Percentiles rank a stretch among this genome's conserved stretches.
phyloP scores from a whole-genome alignment of 2,113 vertebrate species.

The Zapornia atra region DNA sequence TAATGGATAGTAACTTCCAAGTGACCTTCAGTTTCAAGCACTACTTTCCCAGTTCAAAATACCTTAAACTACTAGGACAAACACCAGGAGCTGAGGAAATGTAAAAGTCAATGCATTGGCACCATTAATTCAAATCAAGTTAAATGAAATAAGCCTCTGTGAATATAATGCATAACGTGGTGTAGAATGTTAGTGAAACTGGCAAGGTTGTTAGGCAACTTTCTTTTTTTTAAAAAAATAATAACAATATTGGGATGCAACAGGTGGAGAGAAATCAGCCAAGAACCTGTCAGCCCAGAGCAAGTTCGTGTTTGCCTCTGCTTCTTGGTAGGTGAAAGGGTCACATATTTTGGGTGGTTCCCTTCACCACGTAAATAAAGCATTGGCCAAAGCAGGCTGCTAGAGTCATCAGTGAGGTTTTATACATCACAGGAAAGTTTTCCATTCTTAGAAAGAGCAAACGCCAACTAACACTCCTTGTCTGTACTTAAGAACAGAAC shows the following conservation, averaged over 20 bases:
- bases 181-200: neutral
- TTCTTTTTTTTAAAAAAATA: neutral
- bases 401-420: slow-evolving; percentile 15
- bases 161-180: neutral
- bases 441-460: slow-evolving; percentile 57
- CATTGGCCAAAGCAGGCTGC: slow-evolving; percentile 13
- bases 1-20: neutral
- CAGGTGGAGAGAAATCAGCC: slow-evolving; percentile 61
- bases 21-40: neutral
- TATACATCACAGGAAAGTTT: slow-evolving; percentile 28
- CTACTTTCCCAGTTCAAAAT: neutral
- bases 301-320: slow-evolving; percentile 42
- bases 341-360: slow-evolving; percentile 67
- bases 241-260: slow-evolving; percentile 48
- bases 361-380: slow-evolving; percentile 58
- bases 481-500: neutral
- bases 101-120: neutral
- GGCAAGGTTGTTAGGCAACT: neutral
- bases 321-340: neutral
- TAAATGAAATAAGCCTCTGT: neutral
- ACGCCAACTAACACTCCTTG: neutral
- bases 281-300: slow-evolving; percentile 63
- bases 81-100: neutral
- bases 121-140: neutral
- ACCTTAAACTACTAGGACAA: neutral